A percentile compares a stretch with the other conserved stretches of the same genome.
Evolutionary conservation across 2,113 vertebrate species (phyloP).

Genomic region (Etia nguti): DNA sequence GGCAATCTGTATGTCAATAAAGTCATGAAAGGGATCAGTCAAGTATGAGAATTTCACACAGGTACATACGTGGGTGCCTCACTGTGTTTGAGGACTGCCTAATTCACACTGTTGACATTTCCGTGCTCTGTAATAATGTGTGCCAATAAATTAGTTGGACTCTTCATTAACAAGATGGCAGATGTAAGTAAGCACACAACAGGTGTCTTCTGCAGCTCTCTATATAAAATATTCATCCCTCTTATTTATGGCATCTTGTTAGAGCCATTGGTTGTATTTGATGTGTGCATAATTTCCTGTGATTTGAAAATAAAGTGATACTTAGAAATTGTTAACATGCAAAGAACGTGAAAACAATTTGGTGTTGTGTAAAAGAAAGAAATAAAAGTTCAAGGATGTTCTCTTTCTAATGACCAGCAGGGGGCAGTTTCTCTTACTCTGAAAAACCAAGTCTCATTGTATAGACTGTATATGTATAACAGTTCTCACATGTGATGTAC

Average conservation of each 20-base stretch:
- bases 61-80: not conserved
- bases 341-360: not conserved
- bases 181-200: not conserved
- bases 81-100: not conserved
- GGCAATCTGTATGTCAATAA: constrained; percentile 26
- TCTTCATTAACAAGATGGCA: not conserved
- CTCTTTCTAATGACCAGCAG: not conserved
- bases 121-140: constrained; percentile 6
- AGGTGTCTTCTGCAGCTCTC: not conserved
- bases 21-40: constrained; percentile 30
- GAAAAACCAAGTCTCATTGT: not conserved
- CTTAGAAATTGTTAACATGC: not conserved
- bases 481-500: not conserved
- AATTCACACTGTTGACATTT: constrained; percentile 43
- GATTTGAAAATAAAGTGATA: not conserved
- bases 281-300: not conserved
- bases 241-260: not conserved
- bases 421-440: not conserved
- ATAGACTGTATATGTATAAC: not conserved
- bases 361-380: not conserved
- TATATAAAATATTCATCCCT: not conserved
- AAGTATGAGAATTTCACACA: constrained; percentile 23
- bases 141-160: not conserved
- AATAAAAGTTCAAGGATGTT: not conserved
- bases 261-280: not conserved